These are phyloP conservation scores for Palythoa heliodiscus DNA, from an alignment of 92 coral and sea anemone species.

Conservation along the genomic window DNA sequence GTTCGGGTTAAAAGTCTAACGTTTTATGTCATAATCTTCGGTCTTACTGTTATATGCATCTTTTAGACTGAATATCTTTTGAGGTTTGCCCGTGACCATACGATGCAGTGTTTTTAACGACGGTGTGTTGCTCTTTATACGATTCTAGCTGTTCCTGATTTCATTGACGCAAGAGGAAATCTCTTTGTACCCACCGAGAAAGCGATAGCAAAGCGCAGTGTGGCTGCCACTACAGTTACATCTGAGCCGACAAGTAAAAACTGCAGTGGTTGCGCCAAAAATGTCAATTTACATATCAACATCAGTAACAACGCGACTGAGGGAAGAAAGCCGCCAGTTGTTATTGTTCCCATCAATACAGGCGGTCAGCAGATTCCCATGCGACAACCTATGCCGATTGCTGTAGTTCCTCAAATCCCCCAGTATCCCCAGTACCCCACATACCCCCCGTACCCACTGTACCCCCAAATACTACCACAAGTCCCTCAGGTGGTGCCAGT, in stretches of 20 bases:
- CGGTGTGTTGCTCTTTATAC: not conserved
- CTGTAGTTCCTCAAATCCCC: not conserved
- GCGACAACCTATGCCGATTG: not conserved
- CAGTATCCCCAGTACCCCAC: not conserved
- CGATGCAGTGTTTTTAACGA: too few species aligned
- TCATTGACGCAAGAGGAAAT: too few species aligned
- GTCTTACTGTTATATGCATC: too few species aligned
- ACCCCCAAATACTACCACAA: not conserved
- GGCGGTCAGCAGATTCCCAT: not conserved
- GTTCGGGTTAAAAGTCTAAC: too few species aligned
- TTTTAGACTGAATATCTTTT: too few species aligned
- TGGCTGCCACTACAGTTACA: slow-evolving; percentile 1
- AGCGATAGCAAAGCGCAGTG: not conserved
- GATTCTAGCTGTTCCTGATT: not conserved
- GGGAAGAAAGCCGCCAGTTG: not conserved
- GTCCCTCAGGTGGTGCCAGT: not conserved
- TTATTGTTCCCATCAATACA: not conserved
- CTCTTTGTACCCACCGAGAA: not conserved
- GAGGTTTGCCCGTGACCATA: too few species aligned
- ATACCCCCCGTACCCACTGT: too few species aligned
- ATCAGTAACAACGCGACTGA: slow-evolving; percentile 2
- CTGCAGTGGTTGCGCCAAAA: slow-evolving; percentile 24
- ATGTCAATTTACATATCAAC: slow-evolving; percentile 22
- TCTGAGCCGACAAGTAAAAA: slow-evolving; percentile 3
- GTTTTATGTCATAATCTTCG: too few species aligned